These are phyloP conservation scores for Xerus rutilus DNA, from an alignment of 2,797 vertebrate species.

Conservation along the genomic window DNA sequence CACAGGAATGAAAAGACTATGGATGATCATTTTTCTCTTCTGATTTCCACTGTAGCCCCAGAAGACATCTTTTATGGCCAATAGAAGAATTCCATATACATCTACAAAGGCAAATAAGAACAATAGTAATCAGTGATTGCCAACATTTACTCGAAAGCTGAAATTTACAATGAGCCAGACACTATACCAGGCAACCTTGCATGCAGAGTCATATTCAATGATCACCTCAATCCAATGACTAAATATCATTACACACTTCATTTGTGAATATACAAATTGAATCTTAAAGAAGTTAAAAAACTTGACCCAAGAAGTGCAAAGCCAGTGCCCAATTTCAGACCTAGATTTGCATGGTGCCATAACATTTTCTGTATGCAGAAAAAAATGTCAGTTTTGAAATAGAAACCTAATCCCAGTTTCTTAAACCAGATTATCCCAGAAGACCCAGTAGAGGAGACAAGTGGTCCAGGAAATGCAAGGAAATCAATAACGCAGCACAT, in stretches of 20 bases:
- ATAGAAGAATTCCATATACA: not conserved
- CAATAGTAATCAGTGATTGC: not conserved
- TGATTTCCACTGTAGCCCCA: slow-evolving; percentile 73
- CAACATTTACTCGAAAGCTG: slow-evolving; percentile 40
- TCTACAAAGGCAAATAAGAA: not conserved
- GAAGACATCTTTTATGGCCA: slow-evolving; percentile 33
- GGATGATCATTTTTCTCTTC: slow-evolving; percentile 68
- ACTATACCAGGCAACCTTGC: not conserved
- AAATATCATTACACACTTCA: not conserved
- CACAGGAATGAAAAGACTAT: slow-evolving; percentile 36
- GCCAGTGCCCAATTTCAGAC: not conserved
- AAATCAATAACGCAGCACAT: not conserved
- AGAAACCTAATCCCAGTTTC: slow-evolving; percentile 3
- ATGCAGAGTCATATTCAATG: not conserved
- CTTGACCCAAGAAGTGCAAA: slow-evolving; percentile 34
- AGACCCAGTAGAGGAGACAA: not conserved
- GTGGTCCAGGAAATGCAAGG: not conserved
- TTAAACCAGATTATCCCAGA: not conserved
- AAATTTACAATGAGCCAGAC: not conserved
- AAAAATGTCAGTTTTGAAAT: slow-evolving; percentile 55
- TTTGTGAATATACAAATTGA: slow-evolving; percentile 30
- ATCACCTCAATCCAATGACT: not conserved
- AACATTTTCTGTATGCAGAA: slow-evolving; percentile 41
- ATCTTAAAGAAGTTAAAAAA: slow-evolving; percentile 22
- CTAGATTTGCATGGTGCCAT: not conserved